phyloP scores from a whole-genome alignment of 1,140 invertebrate genomes.

The Rhopalosiphum maidis region DNA sequence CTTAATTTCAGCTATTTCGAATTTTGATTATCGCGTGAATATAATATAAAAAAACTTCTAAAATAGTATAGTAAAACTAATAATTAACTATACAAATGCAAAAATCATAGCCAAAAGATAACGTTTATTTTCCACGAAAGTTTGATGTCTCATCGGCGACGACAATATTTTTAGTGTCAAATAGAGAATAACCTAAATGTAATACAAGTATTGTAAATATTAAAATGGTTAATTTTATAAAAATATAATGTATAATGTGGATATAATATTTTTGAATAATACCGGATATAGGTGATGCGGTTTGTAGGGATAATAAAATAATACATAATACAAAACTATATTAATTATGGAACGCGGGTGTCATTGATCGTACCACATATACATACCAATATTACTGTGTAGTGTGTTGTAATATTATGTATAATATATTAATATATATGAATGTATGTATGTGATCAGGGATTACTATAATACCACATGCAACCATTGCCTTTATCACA shows the following conservation, averaged over 20 bases:
- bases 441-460: background rate
- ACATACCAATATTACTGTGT: background rate
- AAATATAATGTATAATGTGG: background rate
- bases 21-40: too few species aligned
- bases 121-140: background rate
- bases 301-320: background rate
- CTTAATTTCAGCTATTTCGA: too few species aligned
- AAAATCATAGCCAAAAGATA: background rate
- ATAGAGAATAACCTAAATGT: background rate
- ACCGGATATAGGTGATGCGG: background rate
- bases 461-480: background rate
- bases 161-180: background rate
- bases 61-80: background rate
- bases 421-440: background rate
- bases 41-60: too few species aligned
- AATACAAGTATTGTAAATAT: background rate
- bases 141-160: too few species aligned
- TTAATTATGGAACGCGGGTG: background rate
- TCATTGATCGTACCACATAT: background rate
- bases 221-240: background rate
- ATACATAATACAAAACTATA: background rate
- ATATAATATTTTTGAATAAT: background rate
- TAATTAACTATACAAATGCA: background rate
- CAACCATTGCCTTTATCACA: background rate
- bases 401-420: background rate